phyloP scores from a whole-genome alignment of 2,113 vertebrate species.

The Cyphomyrus discorhynchus region DNA sequence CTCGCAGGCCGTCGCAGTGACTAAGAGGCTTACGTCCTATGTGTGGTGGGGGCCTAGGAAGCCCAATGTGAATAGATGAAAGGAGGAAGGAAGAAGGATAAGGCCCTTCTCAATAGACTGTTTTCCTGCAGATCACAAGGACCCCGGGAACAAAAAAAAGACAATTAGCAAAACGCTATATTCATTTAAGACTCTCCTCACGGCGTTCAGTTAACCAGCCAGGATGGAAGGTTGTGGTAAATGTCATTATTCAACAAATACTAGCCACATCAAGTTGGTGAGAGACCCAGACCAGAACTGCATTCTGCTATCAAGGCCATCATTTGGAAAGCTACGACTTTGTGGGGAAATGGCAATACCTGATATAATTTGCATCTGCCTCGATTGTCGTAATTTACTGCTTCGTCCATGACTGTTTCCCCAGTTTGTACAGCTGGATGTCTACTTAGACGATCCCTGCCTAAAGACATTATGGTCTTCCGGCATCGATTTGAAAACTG shows the following conservation, averaged over 20 bases:
- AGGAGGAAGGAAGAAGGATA: conserved; percentile 36
- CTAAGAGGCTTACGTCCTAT: conserved; percentile 57
- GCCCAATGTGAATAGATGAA: conserved; percentile 29
- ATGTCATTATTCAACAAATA: not conserved
- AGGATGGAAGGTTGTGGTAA: not conserved
- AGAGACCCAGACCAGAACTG: not conserved
- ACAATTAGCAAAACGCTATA: conserved; percentile 6
- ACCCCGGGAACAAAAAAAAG: not conserved
- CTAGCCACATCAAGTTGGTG: not conserved
- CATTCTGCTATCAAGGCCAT: not conserved
- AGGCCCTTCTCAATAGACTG: conserved; percentile 25
- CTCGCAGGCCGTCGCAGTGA: conserved; percentile 21
- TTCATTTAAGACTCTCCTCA: conserved; percentile 22
- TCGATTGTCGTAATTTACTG: not conserved
- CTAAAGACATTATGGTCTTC: not conserved
- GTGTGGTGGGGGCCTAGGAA: conserved; percentile 38
- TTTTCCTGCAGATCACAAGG: conserved; percentile 26
- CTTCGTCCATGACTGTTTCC: not conserved
- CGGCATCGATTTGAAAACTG: not conserved
- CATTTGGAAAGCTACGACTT: not conserved
- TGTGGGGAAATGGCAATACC: not conserved
- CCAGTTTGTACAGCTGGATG: not conserved
- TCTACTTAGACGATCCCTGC: not conserved
- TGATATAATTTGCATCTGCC: not conserved
- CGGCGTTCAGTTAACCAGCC: not conserved